Percentiles rank a stretch among this genome's conserved stretches.
Conservation (phyloP, 2,797 vertebrate genomes). For the Chelonia mydas region DNA sequence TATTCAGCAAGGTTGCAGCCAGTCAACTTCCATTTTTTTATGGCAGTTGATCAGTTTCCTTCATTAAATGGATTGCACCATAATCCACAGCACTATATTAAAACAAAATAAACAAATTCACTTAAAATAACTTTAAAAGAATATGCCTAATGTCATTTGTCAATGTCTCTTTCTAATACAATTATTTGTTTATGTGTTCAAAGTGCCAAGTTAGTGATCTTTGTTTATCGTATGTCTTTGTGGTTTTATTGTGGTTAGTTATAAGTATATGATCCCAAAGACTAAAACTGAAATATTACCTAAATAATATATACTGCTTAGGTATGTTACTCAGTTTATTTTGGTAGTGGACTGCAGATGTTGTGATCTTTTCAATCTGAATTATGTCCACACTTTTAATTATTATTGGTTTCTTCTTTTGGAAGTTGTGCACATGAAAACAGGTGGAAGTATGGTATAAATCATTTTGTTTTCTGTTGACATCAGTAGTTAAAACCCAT, state of each 20-base stretch:
- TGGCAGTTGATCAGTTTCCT: neutral
- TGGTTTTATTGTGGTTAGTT: neutral
- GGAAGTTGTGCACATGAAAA: neutral
- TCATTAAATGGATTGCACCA: neutral
- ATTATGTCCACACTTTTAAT: neutral
- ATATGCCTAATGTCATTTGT: neutral
- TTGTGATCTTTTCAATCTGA: neutral
- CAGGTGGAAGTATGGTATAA: slow-evolving; percentile 31
- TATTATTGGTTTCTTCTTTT: neutral
- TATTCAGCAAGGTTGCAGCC: neutral
- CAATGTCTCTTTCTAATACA: neutral
- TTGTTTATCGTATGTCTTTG: neutral
- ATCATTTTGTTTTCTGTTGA: neutral
- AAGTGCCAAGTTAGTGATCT: neutral
- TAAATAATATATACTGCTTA: neutral
- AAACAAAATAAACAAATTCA: neutral
- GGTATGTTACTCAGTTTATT: neutral
- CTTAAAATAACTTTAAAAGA: neutral
- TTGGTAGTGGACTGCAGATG: neutral
- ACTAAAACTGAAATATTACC: neutral
- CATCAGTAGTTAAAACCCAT: slow-evolving; percentile 29
- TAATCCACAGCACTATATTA: neutral
- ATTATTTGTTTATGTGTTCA: neutral
- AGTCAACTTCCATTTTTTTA: neutral
- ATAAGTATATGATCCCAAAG: neutral